Base-by-base conservation (phyloP, 1,140 invertebrate species). In the Danaus plexippus region DNA sequence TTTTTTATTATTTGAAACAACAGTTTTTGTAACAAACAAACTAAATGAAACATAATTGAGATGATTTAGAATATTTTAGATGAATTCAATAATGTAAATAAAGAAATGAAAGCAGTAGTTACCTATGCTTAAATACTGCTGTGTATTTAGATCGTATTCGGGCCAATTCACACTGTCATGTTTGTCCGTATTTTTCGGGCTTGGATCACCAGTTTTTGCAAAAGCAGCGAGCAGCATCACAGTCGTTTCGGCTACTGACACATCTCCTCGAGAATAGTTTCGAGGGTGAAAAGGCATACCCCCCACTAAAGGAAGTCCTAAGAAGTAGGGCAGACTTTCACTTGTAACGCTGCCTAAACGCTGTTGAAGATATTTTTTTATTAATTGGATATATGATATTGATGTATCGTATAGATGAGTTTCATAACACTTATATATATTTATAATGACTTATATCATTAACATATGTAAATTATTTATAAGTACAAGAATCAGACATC, bases 241-340 rank as follows among this genome's bases (percentile, higher is more conserved):
- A 0, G 95, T 89, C 1, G 92, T 90, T 70, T 94, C 92, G 0
- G 94, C 91, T 10, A 96, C 90, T 8, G 90, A 89, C 64, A 92
- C 89, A 77, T 96, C 95, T 15, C 92, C 90, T 10, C 91, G 82
- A 13, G 91, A 92, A 87, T 93, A 97, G 83, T 94, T 95, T 43
- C 90, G 89, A 0, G 91, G 89, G 54, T 91, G 90, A 61, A 88
- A 88, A 9, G 89, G 87, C 55, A 57, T 54, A 1, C 82, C 78
- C 0, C 77, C 75, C 18, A 96, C 92, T 47, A 97, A 79, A 0
- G 96, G 96, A 44, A 95, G 90, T 0, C 96, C 96, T 63, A 97
- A 92, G 52, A 97, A 90, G 80, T 97, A 97, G 1, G 94, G 89
- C 43, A 97, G 84, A 47, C 96, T 95, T 74, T 97, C 95, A 8